Base-by-base conservation (phyloP, 2,113 vertebrate species). In the Xenopus laevis region DNA sequence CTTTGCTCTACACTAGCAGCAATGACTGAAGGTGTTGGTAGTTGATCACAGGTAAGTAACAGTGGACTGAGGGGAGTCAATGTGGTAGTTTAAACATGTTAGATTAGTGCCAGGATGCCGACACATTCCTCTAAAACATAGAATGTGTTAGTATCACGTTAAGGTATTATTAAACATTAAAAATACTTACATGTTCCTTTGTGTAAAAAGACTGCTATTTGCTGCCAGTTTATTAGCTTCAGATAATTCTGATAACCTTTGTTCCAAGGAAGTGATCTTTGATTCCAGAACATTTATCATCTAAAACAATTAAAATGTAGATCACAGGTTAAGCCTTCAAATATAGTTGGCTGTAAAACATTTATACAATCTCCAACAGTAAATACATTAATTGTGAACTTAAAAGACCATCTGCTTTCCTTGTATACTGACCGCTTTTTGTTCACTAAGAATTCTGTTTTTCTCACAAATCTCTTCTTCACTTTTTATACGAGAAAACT, bases 281-380 rank as follows among this genome's bases (percentile, higher is more conserved):
- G 97, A 99, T 81, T 99, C 97, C 97, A 99, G 97, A 10, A 97
- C 97, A 82, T 96, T 99, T 84, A 99, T 97, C 82, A 96, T 99
- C 97, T 99, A 83, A 80, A 91, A 89, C 33, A 86, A 74, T 78
- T 74, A 80, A 27, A 81, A 73, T 73, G 10, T 5, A 67, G 18
- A 47, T 75, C 15, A 72, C 9, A 46, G 66, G 30, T 47, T 44
- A 55, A 27, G 16, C 18, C 17, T 16, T 40, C 33, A 40, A 40
- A 40, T 40, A 40, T 7, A 40, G 33, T 40, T 40, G 2, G 8
- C 1, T 7, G 33, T 40, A 27, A 1, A 2, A 40, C 33, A 40
- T 7, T 40, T 40, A 40, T 7, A 9, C 3, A 2, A 27, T 27
- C 23, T 6, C 33, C 33, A 40, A 9, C 33, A 40, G 6, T 40